Conservation (phyloP, 2,797 vertebrate species). For the Lindbergichthys nudifrons region DNA sequence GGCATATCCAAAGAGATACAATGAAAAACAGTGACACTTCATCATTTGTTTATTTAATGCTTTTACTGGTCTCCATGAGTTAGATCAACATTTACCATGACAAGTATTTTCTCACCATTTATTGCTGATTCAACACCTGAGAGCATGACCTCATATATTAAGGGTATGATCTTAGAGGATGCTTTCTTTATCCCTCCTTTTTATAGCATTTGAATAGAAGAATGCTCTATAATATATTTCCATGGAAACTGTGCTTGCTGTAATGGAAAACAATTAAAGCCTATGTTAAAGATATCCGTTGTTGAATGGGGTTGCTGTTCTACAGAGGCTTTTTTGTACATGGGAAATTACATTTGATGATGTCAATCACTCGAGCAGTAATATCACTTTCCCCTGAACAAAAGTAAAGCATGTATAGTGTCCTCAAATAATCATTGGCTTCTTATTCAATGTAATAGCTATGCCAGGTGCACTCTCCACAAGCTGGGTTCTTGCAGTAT, state of each 20-base stretch:
- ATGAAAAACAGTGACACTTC: slow-evolving; percentile 24
- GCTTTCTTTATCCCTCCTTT: neutral
- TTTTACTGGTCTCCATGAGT: slow-evolving; percentile 18
- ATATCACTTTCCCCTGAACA: slow-evolving; percentile 4
- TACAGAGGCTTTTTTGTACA: slow-evolving; percentile 7
- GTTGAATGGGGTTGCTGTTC: slow-evolving; percentile 5
- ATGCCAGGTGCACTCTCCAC: neutral
- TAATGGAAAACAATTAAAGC: slow-evolving; percentile 23
- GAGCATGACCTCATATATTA: slow-evolving; percentile 38
- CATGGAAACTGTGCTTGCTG: slow-evolving; percentile 53
- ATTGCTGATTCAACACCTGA: slow-evolving; percentile 52
- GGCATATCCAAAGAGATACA: slow-evolving; percentile 14
- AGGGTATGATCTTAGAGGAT: slow-evolving; percentile 21
- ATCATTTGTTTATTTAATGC: slow-evolving; percentile 32
- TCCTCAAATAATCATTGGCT: slow-evolving; percentile 13
- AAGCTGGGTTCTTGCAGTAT: neutral
- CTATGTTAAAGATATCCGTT: slow-evolving; percentile 12
- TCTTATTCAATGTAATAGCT: neutral
- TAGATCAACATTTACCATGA: slow-evolving; percentile 34
- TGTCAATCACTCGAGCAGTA: neutral
- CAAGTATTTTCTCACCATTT: slow-evolving; percentile 24
- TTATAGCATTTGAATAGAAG: slow-evolving; percentile 20
- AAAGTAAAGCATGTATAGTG: slow-evolving; percentile 1
- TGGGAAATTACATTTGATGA: slow-evolving; percentile 24
- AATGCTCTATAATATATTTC: slow-evolving; percentile 38